A percentile compares a stretch with the other conserved stretches of the same genome.
These are phyloP conservation scores for Hyalella azteca DNA, from an alignment of 2,888 invertebrate species.

Conservation along the genomic window DNA sequence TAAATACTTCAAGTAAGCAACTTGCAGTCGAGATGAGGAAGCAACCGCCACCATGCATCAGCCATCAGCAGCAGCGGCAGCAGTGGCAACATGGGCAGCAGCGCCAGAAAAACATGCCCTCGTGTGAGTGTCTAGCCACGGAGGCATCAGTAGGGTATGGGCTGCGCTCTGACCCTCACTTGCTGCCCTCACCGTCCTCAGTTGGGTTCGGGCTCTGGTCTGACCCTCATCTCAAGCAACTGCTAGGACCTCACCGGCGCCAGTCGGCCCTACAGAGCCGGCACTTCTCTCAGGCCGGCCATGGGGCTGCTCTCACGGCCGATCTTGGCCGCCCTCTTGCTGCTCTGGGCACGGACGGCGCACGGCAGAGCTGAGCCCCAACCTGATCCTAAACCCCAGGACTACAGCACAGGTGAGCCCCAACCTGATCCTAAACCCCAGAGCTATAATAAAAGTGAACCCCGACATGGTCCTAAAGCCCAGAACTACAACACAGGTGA, in stretches of 20 bases:
- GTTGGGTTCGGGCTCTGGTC: slow-evolving; percentile 11
- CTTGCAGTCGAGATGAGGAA: too few species aligned
- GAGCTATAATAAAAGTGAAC: background rate
- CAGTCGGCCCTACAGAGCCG: background rate
- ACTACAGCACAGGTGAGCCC: slow-evolving; percentile 24
- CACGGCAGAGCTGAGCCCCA: slow-evolving; percentile 40
- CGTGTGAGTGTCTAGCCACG: too few species aligned
- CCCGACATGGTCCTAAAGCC: background rate
- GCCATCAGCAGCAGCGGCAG: too few species aligned
- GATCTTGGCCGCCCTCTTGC: slow-evolving; percentile 35
- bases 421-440: background rate
- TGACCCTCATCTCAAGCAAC: background rate
- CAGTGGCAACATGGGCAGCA: too few species aligned
- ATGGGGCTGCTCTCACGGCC: slow-evolving; percentile 13
- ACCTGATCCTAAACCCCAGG: slow-evolving; percentile 52
- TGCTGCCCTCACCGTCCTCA: slow-evolving; percentile 12
- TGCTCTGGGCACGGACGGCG: slow-evolving; percentile 19
- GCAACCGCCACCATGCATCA: too few species aligned
- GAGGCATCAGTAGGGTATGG: background rate
- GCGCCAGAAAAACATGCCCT: too few species aligned
- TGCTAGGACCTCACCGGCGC: background rate
- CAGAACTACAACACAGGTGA: background rate
- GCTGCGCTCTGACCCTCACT: background rate
- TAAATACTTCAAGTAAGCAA: too few species aligned
- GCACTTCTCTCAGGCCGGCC: background rate